Conservation (phyloP, 1,140 invertebrate genomes). For the Scaptomyza montana region DNA sequence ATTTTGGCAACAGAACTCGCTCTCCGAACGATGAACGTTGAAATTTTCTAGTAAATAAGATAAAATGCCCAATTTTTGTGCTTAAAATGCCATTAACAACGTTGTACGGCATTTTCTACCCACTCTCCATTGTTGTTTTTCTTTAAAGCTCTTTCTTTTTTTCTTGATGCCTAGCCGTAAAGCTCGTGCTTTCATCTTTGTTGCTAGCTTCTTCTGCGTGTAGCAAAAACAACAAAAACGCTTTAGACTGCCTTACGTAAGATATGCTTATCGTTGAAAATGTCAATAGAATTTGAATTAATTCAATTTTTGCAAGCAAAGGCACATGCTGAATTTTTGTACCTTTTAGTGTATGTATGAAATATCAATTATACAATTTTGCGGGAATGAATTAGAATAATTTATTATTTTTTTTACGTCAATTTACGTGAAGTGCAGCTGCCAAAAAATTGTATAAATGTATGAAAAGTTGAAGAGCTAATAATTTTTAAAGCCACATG, state of each 20-base stretch:
- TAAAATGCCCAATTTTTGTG: slow-evolving; percentile 45
- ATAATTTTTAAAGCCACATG: not conserved
- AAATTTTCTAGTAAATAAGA: slow-evolving; percentile 59
- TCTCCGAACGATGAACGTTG: slow-evolving; percentile 43
- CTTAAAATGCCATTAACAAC: slow-evolving; percentile 14
- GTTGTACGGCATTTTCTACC: slow-evolving; percentile 48
- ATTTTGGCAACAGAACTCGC: slow-evolving; percentile 25
- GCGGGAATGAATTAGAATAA: not conserved
- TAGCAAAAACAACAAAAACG: slow-evolving; percentile 42
- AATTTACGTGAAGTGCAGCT: not conserved
- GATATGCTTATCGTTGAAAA: slow-evolving; percentile 62
- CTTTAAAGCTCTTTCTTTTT: slow-evolving; percentile 20
- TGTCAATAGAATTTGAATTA: slow-evolving; percentile 78
- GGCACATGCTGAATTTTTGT: slow-evolving; percentile 21
- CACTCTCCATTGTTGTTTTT: slow-evolving; percentile 9
- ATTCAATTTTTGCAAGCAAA: slow-evolving; percentile 59
- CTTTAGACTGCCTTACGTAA: slow-evolving; percentile 49
- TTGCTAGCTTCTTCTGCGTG: slow-evolving; percentile 45
- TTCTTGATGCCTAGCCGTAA: slow-evolving; percentile 46
- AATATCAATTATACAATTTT: slow-evolving; percentile 11
- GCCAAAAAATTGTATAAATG: not conserved
- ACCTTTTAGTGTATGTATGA: slow-evolving; percentile 6
- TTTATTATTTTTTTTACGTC: slow-evolving; percentile 3
- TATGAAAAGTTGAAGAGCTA: not conserved
- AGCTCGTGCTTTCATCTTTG: slow-evolving; percentile 55